Conservation (phyloP, 2,888 invertebrate species). For the Alsophila aescularia region DNA sequence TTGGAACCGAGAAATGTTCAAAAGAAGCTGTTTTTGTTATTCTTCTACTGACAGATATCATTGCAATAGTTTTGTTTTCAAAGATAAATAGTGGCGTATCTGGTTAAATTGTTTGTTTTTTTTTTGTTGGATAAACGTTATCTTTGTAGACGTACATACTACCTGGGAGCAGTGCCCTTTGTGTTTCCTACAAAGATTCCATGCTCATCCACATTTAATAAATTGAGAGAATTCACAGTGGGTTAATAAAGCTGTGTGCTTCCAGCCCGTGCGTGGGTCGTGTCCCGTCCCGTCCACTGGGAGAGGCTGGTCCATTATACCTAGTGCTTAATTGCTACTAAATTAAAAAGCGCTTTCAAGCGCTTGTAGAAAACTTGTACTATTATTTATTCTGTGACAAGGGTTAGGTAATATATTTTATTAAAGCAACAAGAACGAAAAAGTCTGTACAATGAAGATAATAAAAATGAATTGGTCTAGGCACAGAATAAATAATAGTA, state of each 20-base stretch:
- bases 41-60: neutral
- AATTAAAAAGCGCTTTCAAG: constrained; percentile 11
- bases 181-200: constrained; percentile 8
- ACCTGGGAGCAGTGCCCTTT: constrained; percentile 11
- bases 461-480: too few species aligned
- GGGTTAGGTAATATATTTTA: neutral
- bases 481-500: too few species aligned
- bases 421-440: too few species aligned
- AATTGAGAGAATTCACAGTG: constrained; percentile 3
- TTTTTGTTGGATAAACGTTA: constrained; percentile 26
- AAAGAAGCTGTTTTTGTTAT: neutral
- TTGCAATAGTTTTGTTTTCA: constrained; percentile 35
- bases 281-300: constrained; percentile 9
- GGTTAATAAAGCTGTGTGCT: neutral
- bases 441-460: too few species aligned
- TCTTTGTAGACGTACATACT: neutral
- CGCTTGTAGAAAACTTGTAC: neutral
- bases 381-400: too few species aligned
- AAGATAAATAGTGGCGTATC: constrained; percentile 29
- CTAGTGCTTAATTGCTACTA: constrained; percentile 10
- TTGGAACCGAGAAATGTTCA: neutral
- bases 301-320: constrained; percentile 4
- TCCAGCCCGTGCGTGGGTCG: neutral
- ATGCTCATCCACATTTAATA: constrained; percentile 1
- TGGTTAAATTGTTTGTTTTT: constrained; percentile 26